Evolutionary conservation across 2,888 invertebrate genomes (phyloP), one percentile per base, ranked within the genome.

Genomic region (Callimorpha dominula): DNA sequence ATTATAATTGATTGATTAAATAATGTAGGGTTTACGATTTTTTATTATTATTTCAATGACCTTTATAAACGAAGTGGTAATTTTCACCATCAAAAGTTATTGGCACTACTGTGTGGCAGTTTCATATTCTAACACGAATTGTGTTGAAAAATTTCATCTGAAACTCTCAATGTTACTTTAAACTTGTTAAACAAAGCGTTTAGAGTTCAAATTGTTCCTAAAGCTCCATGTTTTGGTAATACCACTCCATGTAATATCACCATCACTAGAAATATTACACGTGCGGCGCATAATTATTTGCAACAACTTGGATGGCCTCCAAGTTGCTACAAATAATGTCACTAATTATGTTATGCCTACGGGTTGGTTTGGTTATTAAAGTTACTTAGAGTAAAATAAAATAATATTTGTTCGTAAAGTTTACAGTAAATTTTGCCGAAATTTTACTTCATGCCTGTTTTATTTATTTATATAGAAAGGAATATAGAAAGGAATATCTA

Each of bases 231-330:
- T 20, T 57, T 31, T 31, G 31, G 31, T 60, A 31, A 31, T 60
- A 31, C 14, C 20, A 8, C 9, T 63, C 11, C 4, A 9, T 49
- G 46, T 49, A 31, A 49, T 31, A 65, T 65, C 2, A 20, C 9
- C 52, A 11, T 31, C 15, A 42, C 42, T 20, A 20, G 49, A 31
- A 65, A 14, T 49, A 65, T 42, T 40, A 52, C n/a, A 52, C 54
- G 12, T 85, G 85, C 80, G 65, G 14, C 40, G 60, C 62, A 68
- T 68, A 63, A 54, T 62, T 62, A 60, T 60, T n/a, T 62, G 49
- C 60, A 46, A 40, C 20, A 60, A 60, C 43, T 67, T 67, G 67
- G 43, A 17, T 57, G 12, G 54, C n/a, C 62, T 68, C 49, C 49
- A 68, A 68, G 31, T 49, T 31, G 60, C 46, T 60, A 46, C 54